Percentiles rank a stretch among this genome's conserved stretches.
These are phyloP conservation scores for Bufo gargarizans DNA, from an alignment of 2,113 vertebrate genomes.

Conservation along the genomic window DNA sequence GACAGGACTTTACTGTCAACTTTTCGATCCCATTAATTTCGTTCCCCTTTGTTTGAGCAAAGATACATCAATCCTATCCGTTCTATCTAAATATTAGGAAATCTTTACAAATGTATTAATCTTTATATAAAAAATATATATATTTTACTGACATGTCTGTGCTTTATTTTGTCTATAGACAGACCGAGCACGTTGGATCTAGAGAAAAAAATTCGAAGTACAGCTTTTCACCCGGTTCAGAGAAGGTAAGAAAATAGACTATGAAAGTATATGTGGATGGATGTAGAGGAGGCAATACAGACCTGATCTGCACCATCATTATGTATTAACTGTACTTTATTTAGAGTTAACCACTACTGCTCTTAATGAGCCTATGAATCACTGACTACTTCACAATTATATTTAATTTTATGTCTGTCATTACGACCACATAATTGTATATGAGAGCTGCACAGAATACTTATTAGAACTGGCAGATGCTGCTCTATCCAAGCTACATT, in stretches of 20 bases:
- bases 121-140: not conserved
- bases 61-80: not conserved
- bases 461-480: slow-evolving; percentile 32
- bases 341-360: slow-evolving; percentile 23
- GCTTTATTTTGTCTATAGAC: slow-evolving; percentile 76
- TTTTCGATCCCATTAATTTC: not conserved
- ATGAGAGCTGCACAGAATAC: slow-evolving; percentile 26
- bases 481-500: not conserved
- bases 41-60: not conserved
- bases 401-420: slow-evolving; percentile 45
- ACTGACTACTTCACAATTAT: slow-evolving; percentile 40
- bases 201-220: slow-evolving; percentile 89
- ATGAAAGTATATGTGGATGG: not conserved
- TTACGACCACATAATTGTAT: slow-evolving; percentile 48
- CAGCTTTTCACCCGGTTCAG: slow-evolving; percentile 87
- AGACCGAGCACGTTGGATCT: slow-evolving; percentile 96
- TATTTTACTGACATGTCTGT: slow-evolving; percentile 6
- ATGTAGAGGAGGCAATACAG: not conserved
- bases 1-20: not conserved
- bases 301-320: not conserved
- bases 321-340: slow-evolving; percentile 2
- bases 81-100: not conserved
- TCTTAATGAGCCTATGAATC: slow-evolving; percentile 44
- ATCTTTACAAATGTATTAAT: not conserved
- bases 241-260: slow-evolving; percentile 78